Base-by-base conservation (phyloP, 1,140 invertebrate species). In the Melitaea cinxia region DNA sequence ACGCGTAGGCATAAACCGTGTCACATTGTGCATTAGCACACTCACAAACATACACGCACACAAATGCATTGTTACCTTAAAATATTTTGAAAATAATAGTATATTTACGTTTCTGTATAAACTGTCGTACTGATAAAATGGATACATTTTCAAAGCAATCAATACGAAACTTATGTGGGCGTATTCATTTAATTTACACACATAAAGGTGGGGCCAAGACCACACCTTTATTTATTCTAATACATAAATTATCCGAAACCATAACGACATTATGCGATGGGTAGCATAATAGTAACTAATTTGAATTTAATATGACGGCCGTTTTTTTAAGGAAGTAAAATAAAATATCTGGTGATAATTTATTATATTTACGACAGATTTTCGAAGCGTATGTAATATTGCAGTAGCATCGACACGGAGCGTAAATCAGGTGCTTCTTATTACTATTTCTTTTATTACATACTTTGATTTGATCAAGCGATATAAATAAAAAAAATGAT, bases 291-390 rank as follows among this genome's bases (percentile, higher is more conserved):
- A 83, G 61, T 61, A 65, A 75, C 80, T 81, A 78, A 84, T 85
- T 88, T 81, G 73, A 80, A 85, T 83, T 82, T 81, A 84, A 84
- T 84, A 80, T 72, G 68, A 83, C 39, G 61, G 68, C 68, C 78
- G 78, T 83, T 78, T 70, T 73, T 80, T 84, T 56, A 57, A 2
- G 58, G 23, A 42, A 53, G 52, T 21, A 54, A 54, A 45, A 19
- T 19, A 45, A 45, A 9, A 17, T 45, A 45, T 6, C 6, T 9
- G 2, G 39, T 19, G 17, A 9, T 19, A 45, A 19, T 45, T 45
- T 45, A 45, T 45, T 17, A 19, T 19, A 19, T 45, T 45, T 45
- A 45, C 39, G 37, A 42, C 6, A 17, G n/a, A 19, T 67, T 37
- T n/a, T 65, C 53, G 47, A 62, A 63, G 28, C 62, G 52, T 68